A percentile compares a stretch with the other conserved stretches of the same genome.
phyloP scores from a whole-genome alignment of 2,113 vertebrate genomes.

The Conger conger region DNA sequence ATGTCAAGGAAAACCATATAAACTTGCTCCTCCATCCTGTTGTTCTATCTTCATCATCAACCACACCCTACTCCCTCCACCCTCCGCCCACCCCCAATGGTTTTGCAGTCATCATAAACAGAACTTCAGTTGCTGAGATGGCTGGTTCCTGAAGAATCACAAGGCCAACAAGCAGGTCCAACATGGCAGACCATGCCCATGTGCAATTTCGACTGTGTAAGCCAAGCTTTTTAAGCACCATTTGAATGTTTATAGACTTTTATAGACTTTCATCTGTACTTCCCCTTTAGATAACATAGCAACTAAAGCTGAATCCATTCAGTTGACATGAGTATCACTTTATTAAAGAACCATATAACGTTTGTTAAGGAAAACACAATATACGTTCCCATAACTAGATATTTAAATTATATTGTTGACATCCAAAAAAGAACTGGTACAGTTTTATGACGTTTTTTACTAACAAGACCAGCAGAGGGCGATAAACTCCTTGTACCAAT shows the following conservation, averaged over 20 bases:
- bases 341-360: background rate
- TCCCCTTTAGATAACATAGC: background rate
- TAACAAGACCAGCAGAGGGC: slow-evolving; percentile 42
- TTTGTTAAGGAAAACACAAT: background rate
- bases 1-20: background rate
- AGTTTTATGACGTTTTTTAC: background rate
- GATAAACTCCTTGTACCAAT: slow-evolving; percentile 23
- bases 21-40: background rate
- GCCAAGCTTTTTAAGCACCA: background rate
- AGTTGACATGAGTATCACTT: background rate
- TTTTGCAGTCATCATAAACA: background rate
- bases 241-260: background rate
- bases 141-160: background rate
- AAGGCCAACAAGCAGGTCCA: background rate
- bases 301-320: background rate
- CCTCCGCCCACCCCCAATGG: no score
- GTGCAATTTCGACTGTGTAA: background rate
- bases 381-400: background rate
- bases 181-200: background rate
- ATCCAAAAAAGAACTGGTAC: no score
- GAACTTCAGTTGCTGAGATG: background rate
- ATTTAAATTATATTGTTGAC: background rate
- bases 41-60: no score
- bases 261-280: background rate
- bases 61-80: no score